Conservation (phyloP, 2,888 invertebrate genomes). For the Eulithis prunata region DNA sequence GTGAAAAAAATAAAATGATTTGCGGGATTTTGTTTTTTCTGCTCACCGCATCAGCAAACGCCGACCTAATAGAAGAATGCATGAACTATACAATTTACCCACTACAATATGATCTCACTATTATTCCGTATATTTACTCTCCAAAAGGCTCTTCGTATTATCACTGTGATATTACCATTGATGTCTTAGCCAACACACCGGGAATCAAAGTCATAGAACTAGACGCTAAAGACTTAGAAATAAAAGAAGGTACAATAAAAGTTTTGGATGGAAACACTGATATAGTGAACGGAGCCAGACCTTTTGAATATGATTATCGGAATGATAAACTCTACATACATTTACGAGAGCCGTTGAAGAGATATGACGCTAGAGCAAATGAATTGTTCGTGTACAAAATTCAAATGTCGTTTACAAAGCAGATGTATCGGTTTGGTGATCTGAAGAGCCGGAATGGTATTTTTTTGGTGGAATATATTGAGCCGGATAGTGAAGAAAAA, state of each 20-base stretch:
- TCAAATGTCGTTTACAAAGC: slow-evolving; percentile 62
- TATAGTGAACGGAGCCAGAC: slow-evolving; percentile 63
- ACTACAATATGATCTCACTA: slow-evolving; percentile 71
- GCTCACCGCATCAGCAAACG: slow-evolving; percentile 54
- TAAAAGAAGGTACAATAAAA: slow-evolving; percentile 57
- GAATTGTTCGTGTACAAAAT: slow-evolving; percentile 60
- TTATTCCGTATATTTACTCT: slow-evolving; percentile 63
- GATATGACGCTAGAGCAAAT: slow-evolving; percentile 53
- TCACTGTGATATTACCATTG: slow-evolving; percentile 69
- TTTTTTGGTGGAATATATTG: slow-evolving; percentile 65
- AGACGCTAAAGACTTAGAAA: slow-evolving; percentile 65
- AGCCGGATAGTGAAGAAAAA: slow-evolving; percentile 50
- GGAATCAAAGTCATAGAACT: slow-evolving; percentile 66
- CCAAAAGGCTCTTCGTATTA: slow-evolving; percentile 61
- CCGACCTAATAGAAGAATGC: slow-evolving; percentile 69
- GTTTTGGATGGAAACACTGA: slow-evolving; percentile 60
- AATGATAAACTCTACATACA: slow-evolving; percentile 66
- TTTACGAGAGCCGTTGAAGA: slow-evolving; percentile 61
- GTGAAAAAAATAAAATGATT: slow-evolving; percentile 45
- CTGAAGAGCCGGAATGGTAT: slow-evolving; percentile 56
- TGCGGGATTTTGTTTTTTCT: slow-evolving; percentile 48
- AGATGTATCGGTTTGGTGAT: slow-evolving; percentile 42
- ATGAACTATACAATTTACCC: slow-evolving; percentile 78
- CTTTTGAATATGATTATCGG: slow-evolving; percentile 60
- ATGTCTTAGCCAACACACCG: slow-evolving; percentile 70